phyloP scores from a whole-genome alignment of 2,888 invertebrate species.

The Cephus pulcher region DNA sequence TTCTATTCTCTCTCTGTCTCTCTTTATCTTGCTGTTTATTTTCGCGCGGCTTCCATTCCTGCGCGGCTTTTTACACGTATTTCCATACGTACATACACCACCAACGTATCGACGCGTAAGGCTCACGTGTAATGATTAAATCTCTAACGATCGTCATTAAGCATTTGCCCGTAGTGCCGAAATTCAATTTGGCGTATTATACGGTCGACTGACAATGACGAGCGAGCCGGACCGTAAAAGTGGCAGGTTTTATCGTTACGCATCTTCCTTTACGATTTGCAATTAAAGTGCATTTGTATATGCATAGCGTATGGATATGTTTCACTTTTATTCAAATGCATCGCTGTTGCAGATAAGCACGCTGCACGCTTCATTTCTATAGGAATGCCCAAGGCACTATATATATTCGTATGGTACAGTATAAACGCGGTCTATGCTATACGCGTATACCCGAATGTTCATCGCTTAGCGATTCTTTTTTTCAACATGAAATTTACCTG shows the following conservation, averaged over 20 bases:
- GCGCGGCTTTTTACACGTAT: neutral
- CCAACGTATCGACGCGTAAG: neutral
- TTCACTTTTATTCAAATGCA: neutral
- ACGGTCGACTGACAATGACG: neutral
- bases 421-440: neutral
- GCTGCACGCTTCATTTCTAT: neutral
- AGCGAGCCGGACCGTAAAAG: neutral
- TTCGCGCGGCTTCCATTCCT: neutral
- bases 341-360: neutral
- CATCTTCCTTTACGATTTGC: neutral
- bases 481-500: no score
- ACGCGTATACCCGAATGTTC: neutral
- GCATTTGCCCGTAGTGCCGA: neutral
- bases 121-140: neutral
- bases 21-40: neutral
- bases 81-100: neutral
- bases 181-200: neutral
- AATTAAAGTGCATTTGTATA: neutral
- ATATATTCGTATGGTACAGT: neutral
- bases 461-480: neutral
- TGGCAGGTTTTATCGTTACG: neutral
- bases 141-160: neutral
- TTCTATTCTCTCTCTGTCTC: neutral
- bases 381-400: neutral
- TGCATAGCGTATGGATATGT: neutral